phyloP scores from a whole-genome alignment of 1,140 invertebrate genomes.

The Stegodyphus dumicola region DNA sequence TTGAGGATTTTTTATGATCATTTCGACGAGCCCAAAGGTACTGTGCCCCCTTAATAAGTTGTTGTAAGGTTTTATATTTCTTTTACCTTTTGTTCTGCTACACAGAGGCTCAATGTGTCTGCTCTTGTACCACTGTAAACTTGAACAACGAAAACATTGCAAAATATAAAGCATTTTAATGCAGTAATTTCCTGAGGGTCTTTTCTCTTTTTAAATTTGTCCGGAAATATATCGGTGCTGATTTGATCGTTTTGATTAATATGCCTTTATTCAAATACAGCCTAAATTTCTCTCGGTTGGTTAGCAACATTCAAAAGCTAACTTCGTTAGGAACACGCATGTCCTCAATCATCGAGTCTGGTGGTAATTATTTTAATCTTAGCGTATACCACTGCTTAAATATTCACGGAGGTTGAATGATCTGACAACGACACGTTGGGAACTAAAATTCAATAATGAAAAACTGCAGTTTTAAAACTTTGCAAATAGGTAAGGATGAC shows the following conservation, averaged over 20 bases:
- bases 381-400: conserved; percentile 8
- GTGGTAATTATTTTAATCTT: conserved; percentile 50
- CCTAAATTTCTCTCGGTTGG: conserved; percentile 35
- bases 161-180: conserved; percentile 17
- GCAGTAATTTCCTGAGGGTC: conserved; percentile 37
- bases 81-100: too few species aligned
- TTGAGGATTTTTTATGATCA: too few species aligned
- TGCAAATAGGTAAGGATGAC: not conserved
- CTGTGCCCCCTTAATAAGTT: too few species aligned
- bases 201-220: conserved; percentile 36
- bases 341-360: conserved; percentile 32
- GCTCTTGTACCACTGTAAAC: not conserved
- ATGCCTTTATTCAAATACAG: conserved; percentile 28
- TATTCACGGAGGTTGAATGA: conserved; percentile 10
- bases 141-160: not conserved
- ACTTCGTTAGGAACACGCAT: conserved; percentile 44
- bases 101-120: too few species aligned
- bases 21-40: too few species aligned
- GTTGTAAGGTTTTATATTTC: too few species aligned
- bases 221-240: conserved; percentile 44
- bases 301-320: conserved; percentile 48
- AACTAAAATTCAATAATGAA: conserved; percentile 42
- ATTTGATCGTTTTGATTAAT: conserved; percentile 57
- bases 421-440: conserved; percentile 6
- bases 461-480: conserved; percentile 49